A percentile compares a stretch with the other conserved stretches of the same genome.
Conservation (phyloP, 2,797 vertebrate species). For the Leucoraja ocellata region DNA sequence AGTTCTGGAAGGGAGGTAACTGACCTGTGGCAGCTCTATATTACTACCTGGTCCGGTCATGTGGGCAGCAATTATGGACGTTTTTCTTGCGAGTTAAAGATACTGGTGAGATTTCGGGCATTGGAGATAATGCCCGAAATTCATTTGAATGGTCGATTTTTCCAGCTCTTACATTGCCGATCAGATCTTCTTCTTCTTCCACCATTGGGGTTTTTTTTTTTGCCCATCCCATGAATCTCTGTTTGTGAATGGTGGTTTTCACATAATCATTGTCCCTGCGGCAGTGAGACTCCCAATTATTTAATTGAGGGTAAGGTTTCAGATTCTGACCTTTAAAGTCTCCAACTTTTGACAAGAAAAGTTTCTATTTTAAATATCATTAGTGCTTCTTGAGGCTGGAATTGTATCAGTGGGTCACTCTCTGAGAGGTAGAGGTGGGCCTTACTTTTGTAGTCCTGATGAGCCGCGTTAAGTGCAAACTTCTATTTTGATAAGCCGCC, state of each 20-base stretch:
- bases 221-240: no score
- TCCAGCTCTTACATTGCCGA: neutral
- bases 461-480: neutral
- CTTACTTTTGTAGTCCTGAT: neutral
- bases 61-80: neutral
- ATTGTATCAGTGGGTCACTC: neutral
- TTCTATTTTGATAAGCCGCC: neutral
- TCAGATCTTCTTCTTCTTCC: neutral
- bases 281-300: neutral
- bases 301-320: neutral
- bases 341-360: neutral
- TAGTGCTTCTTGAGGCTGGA: neutral
- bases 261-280: no score
- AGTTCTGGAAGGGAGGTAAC: neutral
- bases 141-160: neutral
- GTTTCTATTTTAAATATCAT: neutral
- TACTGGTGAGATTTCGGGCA: neutral
- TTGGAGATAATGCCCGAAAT: neutral
- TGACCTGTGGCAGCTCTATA: neutral
- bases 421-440: neutral
- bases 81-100: neutral
- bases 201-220: no score
- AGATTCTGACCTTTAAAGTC: neutral
- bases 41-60: neutral
- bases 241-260: neutral